Base-by-base conservation (phyloP, 2,888 invertebrate genomes). In the Magallana nippona region DNA sequence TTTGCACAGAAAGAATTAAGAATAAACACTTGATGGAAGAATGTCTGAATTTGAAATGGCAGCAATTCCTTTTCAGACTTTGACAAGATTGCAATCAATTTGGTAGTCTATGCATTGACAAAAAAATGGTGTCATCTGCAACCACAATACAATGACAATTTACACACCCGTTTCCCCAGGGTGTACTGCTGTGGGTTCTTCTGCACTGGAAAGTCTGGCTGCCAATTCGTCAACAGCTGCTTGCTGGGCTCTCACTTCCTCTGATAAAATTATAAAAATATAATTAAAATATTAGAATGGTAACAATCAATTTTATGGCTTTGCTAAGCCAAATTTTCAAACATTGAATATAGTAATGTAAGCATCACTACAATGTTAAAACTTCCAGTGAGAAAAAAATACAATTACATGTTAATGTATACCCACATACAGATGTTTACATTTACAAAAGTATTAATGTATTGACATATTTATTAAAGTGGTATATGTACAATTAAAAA, bases 201-300 rank as follows among this genome's bases (percentile, higher is more conserved):
- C 86, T 19, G 87, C 86, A 56, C 87, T 86, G 10, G 88, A 87
- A 13, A 92, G 89, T 32, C 89, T 84, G 5, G 89, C 89, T 32
- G 92, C 91, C 44, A 90, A 89, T 85, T 91, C 89, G 32, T 87
- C 88, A 27, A 89, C 87, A 27, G 89, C 87, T 1, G 86, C 83
- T 58, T 86, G 87, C 55, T 86, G 88, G n/a, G 83, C 77, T 44
- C 83, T 83, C 19, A 79, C 82, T 81, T 88, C 88, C 82, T 90
- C 90, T 90, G 88, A 83, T 89, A 89, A 71, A 77, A 10, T 32
- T 56, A 55, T 44, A 57, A 56, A 83, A n/a, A 77, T 15, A 55
- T 5, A 17, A 22, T 13, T n/a, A 27, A 60, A 58, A 10, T 56
- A 17, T 55, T n/a, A 2, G n/a, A 55, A 19, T 17, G 62, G 11